phyloP scores from a whole-genome alignment of 2,113 vertebrate species.

The Onychostruthus taczanowskii region DNA sequence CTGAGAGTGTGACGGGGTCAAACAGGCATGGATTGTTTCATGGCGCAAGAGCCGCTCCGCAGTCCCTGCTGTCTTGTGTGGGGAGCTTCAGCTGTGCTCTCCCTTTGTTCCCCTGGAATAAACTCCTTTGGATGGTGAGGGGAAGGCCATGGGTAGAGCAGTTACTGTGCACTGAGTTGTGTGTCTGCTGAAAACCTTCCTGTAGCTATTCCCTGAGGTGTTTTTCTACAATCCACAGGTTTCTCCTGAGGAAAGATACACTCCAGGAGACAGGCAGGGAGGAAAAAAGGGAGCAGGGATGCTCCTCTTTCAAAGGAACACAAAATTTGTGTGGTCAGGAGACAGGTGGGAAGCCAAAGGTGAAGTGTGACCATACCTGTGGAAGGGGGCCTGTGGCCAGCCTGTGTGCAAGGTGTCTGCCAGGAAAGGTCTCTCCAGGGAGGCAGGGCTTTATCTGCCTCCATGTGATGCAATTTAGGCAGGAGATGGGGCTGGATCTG shows the following conservation, averaged over 20 bases:
- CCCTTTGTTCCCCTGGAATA: not conserved
- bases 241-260: fast-evolving
- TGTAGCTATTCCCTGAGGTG: fast-evolving
- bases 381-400: not conserved
- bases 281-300: not conserved
- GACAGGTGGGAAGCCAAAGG: not conserved
- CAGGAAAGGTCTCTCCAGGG: not conserved
- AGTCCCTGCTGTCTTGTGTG: not conserved
- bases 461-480: not conserved
- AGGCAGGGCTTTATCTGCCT: not conserved
- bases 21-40: not conserved
- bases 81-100: not conserved
- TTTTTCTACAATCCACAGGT: not conserved
- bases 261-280: not conserved
- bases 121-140: not conserved
- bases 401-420: not conserved
- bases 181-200: not conserved
- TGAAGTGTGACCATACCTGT: not conserved
- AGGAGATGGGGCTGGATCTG: not conserved
- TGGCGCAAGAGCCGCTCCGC: fast-evolving
- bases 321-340: not conserved
- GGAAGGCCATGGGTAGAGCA: not conserved
- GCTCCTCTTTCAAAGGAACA: not conserved
- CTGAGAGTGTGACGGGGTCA: not conserved
- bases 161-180: not conserved